Evolutionary conservation across 1,140 invertebrate genomes (phyloP), one percentile per base, ranked within the genome.

Genomic region (Heterodera schachtii): DNA sequence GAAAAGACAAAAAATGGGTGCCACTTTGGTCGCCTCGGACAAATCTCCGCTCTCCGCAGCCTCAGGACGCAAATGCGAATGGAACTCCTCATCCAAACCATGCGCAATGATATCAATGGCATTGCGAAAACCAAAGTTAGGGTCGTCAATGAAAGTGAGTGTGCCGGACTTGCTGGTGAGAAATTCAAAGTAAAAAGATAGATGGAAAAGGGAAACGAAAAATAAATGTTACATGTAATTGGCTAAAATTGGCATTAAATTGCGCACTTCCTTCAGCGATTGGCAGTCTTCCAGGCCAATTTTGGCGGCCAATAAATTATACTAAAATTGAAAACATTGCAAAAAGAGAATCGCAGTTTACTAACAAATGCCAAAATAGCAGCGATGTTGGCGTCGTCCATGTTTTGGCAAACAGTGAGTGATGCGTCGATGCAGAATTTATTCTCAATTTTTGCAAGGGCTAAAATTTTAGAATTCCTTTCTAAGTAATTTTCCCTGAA

Each of bases 201-300:
- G 19, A 16, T 19, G 57, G 57, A 64, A 64, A 19, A 19, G 19
- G 5, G 13, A 4, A 16, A 19, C 57, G 16, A 64, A 64, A 19
- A 3, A 19, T 19, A 64, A 19, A 43, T 43, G 31, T 46, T 41
- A 71, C 69, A 71, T 71, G 44, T 71, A 71, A 46, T 46, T 71
- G 69, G 69, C 69, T 11, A 71, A 43, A n/a, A 71, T 71, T 71
- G 69, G 69, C 69, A 71, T 71, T 21, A 71, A 71, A 71, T 71
- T 71, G 41, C 69, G 69, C 69, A 71, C 69, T 31, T 71, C 69
- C 19, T 41, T 46, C 44, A 71, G 31, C 41, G 69, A 43, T 11
- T 6, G 31, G 19, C 69, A 71, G 69, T 71, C 69, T 71, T 71
- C 69, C n/a, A 71, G 19, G 3, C 69, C 69, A 46, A 71, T 71